These are phyloP conservation scores for Morone saxatilis DNA, from an alignment of 2,113 vertebrate genomes.

Conservation along the genomic window DNA sequence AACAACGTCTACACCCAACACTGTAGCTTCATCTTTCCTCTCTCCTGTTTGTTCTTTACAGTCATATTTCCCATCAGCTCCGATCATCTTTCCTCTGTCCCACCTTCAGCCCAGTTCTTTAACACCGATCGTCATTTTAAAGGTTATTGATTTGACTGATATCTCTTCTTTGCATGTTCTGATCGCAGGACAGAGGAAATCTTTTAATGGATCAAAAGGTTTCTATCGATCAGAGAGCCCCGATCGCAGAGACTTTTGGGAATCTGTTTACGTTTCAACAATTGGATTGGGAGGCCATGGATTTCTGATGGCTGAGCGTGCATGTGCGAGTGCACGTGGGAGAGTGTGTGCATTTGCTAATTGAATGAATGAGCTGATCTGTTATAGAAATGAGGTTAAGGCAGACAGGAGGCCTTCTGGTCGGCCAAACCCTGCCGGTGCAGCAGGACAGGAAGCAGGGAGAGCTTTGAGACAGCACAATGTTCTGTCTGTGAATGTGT, in stretches of 20 bases:
- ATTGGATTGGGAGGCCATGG: constrained; percentile 58
- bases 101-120: neutral
- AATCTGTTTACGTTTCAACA: constrained; percentile 57
- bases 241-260: constrained; percentile 38
- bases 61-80: neutral
- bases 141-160: constrained; percentile 33
- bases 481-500: constrained; percentile 37
- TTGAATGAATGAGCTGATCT: constrained; percentile 89
- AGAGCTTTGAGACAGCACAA: constrained; percentile 36
- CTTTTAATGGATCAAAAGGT: constrained; percentile 38
- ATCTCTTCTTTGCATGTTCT: constrained; percentile 39
- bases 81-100: neutral
- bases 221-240: constrained; percentile 37
- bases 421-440: constrained; percentile 24
- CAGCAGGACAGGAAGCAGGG: constrained; percentile 58
- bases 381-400: constrained; percentile 88
- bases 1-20: neutral
- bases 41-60: neutral
- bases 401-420: constrained; percentile 85
- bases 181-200: neutral
- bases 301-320: constrained; percentile 60
- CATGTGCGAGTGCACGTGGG: constrained; percentile 13
- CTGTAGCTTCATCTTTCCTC: neutral
- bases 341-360: constrained; percentile 78
- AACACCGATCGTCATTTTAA: constrained; percentile 1